phyloP scores from a whole-genome alignment of 1,140 invertebrate species.

The Cryptotermes secundus region DNA sequence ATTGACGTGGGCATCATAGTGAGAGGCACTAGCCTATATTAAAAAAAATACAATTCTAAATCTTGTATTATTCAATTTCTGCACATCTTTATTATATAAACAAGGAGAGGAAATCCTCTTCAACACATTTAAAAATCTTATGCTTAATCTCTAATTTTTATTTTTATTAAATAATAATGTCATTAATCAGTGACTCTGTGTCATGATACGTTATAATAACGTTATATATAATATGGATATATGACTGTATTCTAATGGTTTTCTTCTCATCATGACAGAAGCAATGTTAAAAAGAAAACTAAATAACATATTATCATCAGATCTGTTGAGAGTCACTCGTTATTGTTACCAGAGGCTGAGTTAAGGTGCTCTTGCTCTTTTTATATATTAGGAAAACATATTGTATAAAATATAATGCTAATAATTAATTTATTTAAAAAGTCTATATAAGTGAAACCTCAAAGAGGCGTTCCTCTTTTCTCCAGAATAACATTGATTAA shows the following conservation, averaged over 20 bases:
- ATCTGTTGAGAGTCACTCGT: constrained; percentile 9
- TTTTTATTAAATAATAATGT: constrained; percentile 21
- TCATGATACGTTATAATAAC: constrained; percentile 11
- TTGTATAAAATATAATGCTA: constrained; percentile 19
- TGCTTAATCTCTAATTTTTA: constrained; percentile 20
- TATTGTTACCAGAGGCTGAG: constrained; percentile 1
- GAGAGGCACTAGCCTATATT: neutral
- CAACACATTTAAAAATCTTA: constrained; percentile 9
- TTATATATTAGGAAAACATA: neutral
- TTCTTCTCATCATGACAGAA: neutral
- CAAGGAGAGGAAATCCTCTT: constrained; percentile 1
- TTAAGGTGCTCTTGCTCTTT: neutral
- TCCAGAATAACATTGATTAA: neutral
- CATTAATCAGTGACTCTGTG: neutral
- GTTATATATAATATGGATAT: constrained; percentile 8
- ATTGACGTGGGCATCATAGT: neutral
- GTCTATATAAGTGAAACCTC: neutral
- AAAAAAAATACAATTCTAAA: constrained; percentile 19
- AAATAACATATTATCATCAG: constrained; percentile 1
- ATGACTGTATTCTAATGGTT: neutral
- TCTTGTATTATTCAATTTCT: neutral
- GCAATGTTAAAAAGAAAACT: neutral
- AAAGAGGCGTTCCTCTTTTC: neutral
- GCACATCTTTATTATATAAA: constrained; percentile 2
- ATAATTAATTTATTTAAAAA: constrained; percentile 17